These are phyloP conservation scores for Ceratina australensis DNA, from an alignment of 1,140 invertebrate species.

Conservation along the genomic window DNA sequence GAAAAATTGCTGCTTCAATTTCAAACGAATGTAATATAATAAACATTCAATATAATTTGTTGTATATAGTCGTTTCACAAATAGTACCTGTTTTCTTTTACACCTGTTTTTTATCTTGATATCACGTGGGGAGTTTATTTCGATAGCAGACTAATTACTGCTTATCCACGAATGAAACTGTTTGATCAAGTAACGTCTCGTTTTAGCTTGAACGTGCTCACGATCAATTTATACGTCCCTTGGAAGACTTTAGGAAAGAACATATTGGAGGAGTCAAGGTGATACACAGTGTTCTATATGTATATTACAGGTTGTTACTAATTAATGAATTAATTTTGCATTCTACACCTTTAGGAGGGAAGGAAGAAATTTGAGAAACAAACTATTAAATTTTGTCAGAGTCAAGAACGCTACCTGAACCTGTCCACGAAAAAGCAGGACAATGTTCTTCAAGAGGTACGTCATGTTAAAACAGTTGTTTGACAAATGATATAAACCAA, in stretches of 20 bases:
- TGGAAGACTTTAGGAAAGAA: conserved; percentile 96
- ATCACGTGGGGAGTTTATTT: not conserved
- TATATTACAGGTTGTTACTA: not conserved
- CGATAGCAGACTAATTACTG: not conserved
- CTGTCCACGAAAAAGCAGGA: conserved; percentile 96
- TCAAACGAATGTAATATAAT: no score
- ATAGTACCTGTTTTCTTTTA: not conserved
- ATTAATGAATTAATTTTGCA: not conserved
- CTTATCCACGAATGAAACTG: conserved; percentile 15
- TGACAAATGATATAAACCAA: no score
- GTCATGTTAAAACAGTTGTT: no score
- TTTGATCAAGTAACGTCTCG: conserved; percentile 54
- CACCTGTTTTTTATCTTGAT: not conserved
- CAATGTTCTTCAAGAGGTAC: conserved; percentile 93
- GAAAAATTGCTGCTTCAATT: no score
- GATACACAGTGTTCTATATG: conserved; percentile 34
- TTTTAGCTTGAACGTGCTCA: conserved; percentile 93
- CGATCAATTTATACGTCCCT: conserved; percentile 93
- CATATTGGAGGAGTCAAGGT: conserved; percentile 97
- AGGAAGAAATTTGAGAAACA: conserved; percentile 99
- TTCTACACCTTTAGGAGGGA: conserved; percentile 84
- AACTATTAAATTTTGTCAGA: conserved; percentile 97
- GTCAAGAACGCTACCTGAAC: conserved; percentile 96
- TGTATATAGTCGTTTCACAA: conserved; percentile 1
- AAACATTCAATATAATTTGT: not conserved